Evolutionary conservation across 2,797 vertebrate genomes (phyloP).

Genomic region (Merluccius polli): DNA sequence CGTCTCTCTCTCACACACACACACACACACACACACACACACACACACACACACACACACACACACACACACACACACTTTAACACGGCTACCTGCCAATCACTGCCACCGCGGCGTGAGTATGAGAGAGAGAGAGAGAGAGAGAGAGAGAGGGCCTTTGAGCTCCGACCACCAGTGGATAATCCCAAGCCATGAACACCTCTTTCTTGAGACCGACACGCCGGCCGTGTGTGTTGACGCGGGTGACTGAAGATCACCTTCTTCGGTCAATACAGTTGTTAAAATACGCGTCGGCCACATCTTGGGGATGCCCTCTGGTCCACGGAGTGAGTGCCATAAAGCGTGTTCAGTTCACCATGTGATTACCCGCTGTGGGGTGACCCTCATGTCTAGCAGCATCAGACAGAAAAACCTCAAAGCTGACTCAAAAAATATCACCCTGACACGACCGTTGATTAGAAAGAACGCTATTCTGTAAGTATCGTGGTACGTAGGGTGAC

Average conservation of each 20-base stretch:
- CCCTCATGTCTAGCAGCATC: background rate
- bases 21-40: conserved; percentile 8
- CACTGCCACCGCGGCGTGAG: conserved; percentile 67
- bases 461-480: background rate
- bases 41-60: conserved; percentile 7
- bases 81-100: conserved; percentile 48
- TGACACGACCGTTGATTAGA: background rate
- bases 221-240: conserved; percentile 1
- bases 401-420: background rate
- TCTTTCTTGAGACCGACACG: conserved; percentile 37
- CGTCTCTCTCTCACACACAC: conserved; percentile 39
- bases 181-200: conserved; percentile 39
- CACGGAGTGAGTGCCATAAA: background rate
- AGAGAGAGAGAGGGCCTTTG: conserved; percentile 29
- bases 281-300: background rate
- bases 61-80: conserved; percentile 18
- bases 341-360: background rate
- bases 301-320: background rate
- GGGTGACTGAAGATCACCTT: conserved; percentile 5
- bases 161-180: conserved; percentile 19
- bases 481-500: background rate
- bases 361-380: background rate
- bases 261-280: conserved; percentile 3
- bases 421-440: background rate
- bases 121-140: conserved; percentile 16